A percentile compares a stretch with the other conserved stretches of the same genome.
These are phyloP conservation scores for Agrotis exclamationis DNA, from an alignment of 2,888 invertebrate species.

Conservation along the genomic window DNA sequence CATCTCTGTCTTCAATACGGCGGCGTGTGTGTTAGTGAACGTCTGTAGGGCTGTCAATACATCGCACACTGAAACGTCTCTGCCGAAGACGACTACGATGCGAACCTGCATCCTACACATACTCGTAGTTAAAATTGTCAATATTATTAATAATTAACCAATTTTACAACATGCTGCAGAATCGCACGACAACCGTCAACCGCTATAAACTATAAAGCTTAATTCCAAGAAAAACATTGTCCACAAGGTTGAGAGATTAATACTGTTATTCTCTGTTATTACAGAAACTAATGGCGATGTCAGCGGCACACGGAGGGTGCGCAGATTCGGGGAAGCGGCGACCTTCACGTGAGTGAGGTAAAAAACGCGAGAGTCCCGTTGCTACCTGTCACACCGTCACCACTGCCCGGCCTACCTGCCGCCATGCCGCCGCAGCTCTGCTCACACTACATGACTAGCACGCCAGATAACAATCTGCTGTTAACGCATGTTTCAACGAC, in stretches of 20 bases:
- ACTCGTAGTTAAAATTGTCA: neutral
- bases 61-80: neutral
- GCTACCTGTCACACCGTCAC: slow-evolving; percentile 65
- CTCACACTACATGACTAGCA: slow-evolving; percentile 14
- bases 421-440: slow-evolving; percentile 1
- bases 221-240: slow-evolving; percentile 58
- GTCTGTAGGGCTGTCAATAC: neutral
- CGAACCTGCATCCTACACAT: neutral
- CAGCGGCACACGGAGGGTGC: slow-evolving; percentile 57
- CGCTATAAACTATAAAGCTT: slow-evolving; percentile 4
- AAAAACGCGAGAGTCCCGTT: slow-evolving; percentile 64
- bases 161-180: slow-evolving; percentile 1
- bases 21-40: too few relatives aligned
- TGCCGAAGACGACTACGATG: neutral
- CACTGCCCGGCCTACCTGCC: slow-evolving; percentile 12
- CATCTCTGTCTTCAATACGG: neutral
- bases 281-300: slow-evolving; percentile 64
- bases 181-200: slow-evolving; percentile 6
- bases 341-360: slow-evolving; percentile 54
- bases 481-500: neutral
- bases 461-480: slow-evolving; percentile 30
- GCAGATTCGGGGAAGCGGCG: slow-evolving; percentile 69
- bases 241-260: slow-evolving; percentile 56
- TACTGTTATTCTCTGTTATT: slow-evolving; percentile 67
- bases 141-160: slow-evolving; percentile 6